phyloP scores from a whole-genome alignment of 1,140 invertebrate genomes.

The Cydia amplana region DNA sequence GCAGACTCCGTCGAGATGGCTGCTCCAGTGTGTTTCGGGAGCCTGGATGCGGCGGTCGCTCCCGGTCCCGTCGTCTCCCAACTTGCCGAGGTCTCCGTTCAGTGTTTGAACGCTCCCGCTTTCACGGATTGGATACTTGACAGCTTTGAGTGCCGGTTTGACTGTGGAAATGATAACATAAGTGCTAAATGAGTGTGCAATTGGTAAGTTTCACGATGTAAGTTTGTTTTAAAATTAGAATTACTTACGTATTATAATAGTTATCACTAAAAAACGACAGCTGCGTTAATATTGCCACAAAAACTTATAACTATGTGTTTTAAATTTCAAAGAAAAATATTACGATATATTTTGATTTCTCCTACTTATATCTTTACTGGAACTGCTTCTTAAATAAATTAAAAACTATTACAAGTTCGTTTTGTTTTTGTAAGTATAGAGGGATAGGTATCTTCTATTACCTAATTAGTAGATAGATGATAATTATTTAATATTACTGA shows the following conservation, averaged over 20 bases:
- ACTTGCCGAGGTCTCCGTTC: conserved; percentile 4
- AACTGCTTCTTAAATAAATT: too few species aligned
- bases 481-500: too few species aligned
- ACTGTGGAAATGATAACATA: conserved; percentile 23
- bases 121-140: conserved; percentile 7
- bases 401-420: too few species aligned
- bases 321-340: too few species aligned
- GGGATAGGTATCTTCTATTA: too few species aligned
- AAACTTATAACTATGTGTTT: too few species aligned
- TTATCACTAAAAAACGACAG: background rate
- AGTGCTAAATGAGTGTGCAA: conserved; percentile 18
- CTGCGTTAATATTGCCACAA: background rate
- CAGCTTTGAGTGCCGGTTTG: conserved; percentile 7
- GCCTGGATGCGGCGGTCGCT: conserved; percentile 62
- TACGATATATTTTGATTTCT: too few species aligned
- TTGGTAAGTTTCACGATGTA: conserved; percentile 1
- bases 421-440: too few species aligned
- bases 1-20: conserved; percentile 76
- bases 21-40: conserved; percentile 71
- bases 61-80: conserved; percentile 44
- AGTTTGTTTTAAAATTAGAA: conserved; percentile 20
- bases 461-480: too few species aligned
- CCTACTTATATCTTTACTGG: too few species aligned
- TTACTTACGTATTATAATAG: background rate
- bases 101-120: conserved; percentile 31